Evolutionary conservation across 2,797 vertebrate genomes (phyloP).

Genomic region (Microctenopoma stevenorrisi): DNA sequence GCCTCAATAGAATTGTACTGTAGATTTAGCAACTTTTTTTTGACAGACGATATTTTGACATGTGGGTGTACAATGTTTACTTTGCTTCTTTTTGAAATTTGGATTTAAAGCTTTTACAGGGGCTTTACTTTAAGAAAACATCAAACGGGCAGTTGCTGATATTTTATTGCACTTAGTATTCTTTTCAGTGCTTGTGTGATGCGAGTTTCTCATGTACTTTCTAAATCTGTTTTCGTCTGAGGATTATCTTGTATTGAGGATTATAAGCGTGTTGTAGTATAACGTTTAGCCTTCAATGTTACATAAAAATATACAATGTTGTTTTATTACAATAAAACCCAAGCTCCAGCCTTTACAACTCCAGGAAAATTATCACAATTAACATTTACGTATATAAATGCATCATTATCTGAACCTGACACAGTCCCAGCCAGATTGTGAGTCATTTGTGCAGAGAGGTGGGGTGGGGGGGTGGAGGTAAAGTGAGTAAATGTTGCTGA

Average conservation of each 20-base stretch:
- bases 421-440: constrained; percentile 25
- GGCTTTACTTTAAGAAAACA: constrained; percentile 47
- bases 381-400: constrained; percentile 17
- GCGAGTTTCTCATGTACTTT: constrained; percentile 49
- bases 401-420: constrained; percentile 21
- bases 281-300: neutral
- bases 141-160: constrained; percentile 33
- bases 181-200: constrained; percentile 45
- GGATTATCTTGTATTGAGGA: constrained; percentile 72
- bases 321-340: constrained; percentile 16
- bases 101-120: constrained; percentile 33
- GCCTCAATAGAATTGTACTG: constrained; percentile 38
- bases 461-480: neutral
- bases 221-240: constrained; percentile 43
- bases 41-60: constrained; percentile 37
- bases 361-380: constrained; percentile 2
- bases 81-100: constrained; percentile 51
- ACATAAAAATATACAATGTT: constrained; percentile 12
- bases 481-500: neutral
- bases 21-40: constrained; percentile 59
- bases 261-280: constrained; percentile 43
- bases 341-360: constrained; percentile 9
- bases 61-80: constrained; percentile 74
- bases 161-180: constrained; percentile 50
- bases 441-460: constrained; percentile 15